Evolutionary conservation across 2,888 invertebrate genomes (phyloP).

Genomic region (Notodonta ziczac): DNA sequence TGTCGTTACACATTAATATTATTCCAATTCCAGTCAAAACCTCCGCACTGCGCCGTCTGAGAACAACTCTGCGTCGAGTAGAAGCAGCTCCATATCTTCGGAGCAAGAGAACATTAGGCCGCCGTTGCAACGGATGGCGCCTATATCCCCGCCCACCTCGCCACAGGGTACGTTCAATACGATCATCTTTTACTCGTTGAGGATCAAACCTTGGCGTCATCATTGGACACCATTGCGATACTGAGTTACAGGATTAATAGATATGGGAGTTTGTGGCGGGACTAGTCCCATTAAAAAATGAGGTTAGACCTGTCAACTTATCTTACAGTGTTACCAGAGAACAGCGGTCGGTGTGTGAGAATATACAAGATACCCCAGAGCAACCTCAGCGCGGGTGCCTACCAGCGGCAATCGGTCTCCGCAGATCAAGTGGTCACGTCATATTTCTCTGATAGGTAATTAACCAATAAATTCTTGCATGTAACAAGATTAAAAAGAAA

Average conservation of each 20-base stretch:
- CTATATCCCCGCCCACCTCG: conserved; percentile 75
- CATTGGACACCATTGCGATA: too few relatives aligned
- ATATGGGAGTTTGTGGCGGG: too few relatives aligned
- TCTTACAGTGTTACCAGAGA: conserved; percentile 69
- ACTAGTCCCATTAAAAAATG: neutral
- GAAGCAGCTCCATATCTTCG: conserved; percentile 78
- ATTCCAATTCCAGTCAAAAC: conserved; percentile 30
- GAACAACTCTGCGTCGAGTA: conserved; percentile 72
- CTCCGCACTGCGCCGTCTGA: conserved; percentile 60
- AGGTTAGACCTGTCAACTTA: neutral
- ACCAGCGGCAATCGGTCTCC: conserved; percentile 77
- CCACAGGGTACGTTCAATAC: conserved; percentile 62
- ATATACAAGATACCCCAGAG: conserved; percentile 79
- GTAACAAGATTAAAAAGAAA: too few relatives aligned
- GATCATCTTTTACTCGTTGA: neutral
- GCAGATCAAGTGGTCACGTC: conserved; percentile 78
- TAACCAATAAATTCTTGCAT: neutral
- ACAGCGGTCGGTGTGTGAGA: conserved; percentile 76
- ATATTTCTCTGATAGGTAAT: conserved; percentile 71
- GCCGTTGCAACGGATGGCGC: conserved; percentile 74
- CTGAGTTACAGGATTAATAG: too few relatives aligned
- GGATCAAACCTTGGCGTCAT: too few relatives aligned
- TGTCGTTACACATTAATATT: neutral
- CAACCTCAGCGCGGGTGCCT: conserved; percentile 76
- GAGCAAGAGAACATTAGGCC: conserved; percentile 78